Conservation (phyloP, 1,140 invertebrate species). For the Lasaia peninsularis region DNA sequence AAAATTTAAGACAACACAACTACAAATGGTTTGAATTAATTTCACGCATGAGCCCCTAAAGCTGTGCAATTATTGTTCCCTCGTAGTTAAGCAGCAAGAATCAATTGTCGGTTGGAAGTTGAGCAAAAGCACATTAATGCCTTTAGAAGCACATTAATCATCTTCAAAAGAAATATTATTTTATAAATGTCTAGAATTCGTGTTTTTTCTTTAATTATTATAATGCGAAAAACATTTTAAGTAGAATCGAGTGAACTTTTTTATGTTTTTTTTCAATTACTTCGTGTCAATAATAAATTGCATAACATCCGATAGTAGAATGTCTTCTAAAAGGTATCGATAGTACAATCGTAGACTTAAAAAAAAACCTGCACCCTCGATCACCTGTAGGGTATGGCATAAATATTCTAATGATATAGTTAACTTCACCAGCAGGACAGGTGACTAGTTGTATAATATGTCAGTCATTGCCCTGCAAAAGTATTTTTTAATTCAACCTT, state of each 20-base stretch:
- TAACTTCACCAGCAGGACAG: no score
- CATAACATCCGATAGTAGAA: not conserved
- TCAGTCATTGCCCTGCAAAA: no score
- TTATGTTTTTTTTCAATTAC: not conserved
- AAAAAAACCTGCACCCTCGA: no score
- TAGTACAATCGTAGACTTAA: no score
- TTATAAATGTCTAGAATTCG: not conserved
- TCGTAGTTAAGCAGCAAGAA: slow-evolving; percentile 24
- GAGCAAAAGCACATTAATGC: slow-evolving; percentile 11
- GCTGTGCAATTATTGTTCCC: slow-evolving; percentile 38
- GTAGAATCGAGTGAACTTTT: not conserved
- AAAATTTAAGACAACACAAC: slow-evolving; percentile 34
- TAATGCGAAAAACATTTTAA: not conserved
- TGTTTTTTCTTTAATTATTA: not conserved
- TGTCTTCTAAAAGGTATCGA: not conserved
- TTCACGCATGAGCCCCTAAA: slow-evolving; percentile 38
- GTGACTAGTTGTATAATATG: no score
- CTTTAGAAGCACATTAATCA: slow-evolving; percentile 13
- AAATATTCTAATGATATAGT: no score
- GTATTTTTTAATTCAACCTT: no score
- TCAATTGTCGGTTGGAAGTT: slow-evolving; percentile 13
- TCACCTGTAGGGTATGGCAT: no score
- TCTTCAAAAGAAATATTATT: slow-evolving; percentile 11
- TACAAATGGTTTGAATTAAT: slow-evolving; percentile 43
- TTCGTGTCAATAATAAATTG: not conserved